Conservation (phyloP, 2,888 invertebrate species). For the Entomobrya multifasciata region DNA sequence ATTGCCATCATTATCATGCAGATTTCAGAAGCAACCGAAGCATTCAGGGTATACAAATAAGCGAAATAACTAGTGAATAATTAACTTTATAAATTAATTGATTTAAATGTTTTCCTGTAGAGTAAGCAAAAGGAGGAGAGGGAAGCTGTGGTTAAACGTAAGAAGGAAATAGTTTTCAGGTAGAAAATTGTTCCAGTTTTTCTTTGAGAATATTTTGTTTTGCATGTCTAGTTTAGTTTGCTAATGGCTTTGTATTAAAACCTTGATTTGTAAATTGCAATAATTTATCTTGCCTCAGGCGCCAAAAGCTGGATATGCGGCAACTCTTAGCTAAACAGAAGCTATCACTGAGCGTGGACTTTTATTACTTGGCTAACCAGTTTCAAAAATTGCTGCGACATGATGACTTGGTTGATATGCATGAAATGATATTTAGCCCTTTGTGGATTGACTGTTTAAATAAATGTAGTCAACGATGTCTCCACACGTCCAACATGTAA, state of each 20-base stretch:
- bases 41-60: constrained; percentile 70
- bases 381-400: constrained; percentile 75
- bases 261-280: neutral
- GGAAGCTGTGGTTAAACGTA: constrained; percentile 70
- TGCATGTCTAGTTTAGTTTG: no score
- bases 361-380: constrained; percentile 71
- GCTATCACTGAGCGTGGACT: constrained; percentile 68
- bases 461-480: constrained; percentile 61
- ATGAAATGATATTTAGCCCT: constrained; percentile 72
- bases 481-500: constrained; percentile 73
- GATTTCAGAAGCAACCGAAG: constrained; percentile 78
- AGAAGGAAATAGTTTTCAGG: constrained; percentile 73
- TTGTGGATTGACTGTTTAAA: constrained; percentile 75
- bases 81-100: no score
- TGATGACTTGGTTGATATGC: constrained; percentile 75
- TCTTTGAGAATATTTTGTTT: neutral
- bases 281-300: constrained; percentile 23
- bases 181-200: neutral
- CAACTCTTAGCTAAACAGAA: constrained; percentile 73
- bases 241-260: neutral
- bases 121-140: constrained; percentile 60
- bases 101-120: no score
- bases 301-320: constrained; percentile 77
- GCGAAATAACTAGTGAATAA: no score
- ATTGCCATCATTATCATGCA: constrained; percentile 78